A percentile compares a stretch with the other conserved stretches of the same genome.
phyloP scores from a whole-genome alignment of 2,113 vertebrate genomes.

The Daubentonia madagascariensis region DNA sequence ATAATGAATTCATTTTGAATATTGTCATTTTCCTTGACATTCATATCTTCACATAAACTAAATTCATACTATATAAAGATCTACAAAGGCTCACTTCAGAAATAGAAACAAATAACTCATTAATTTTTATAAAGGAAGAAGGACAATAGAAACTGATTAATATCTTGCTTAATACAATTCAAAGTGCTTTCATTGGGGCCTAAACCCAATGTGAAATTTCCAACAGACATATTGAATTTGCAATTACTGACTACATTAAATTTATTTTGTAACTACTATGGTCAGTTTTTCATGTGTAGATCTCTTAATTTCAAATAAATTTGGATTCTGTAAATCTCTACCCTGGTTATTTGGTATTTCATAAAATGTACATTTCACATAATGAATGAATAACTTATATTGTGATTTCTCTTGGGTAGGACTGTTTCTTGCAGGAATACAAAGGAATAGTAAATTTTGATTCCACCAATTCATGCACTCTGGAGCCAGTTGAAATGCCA shows the following conservation, averaged over 20 bases:
- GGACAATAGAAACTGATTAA: neutral
- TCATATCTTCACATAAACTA: neutral
- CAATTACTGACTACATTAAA: neutral
- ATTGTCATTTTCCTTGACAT: neutral
- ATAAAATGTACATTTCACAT: neutral
- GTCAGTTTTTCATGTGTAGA: neutral
- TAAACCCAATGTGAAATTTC: neutral
- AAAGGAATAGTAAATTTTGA: neutral
- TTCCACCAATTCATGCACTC: neutral
- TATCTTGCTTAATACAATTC: neutral
- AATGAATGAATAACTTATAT: neutral
- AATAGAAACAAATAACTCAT: neutral
- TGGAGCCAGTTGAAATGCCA: neutral
- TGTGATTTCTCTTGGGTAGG: neutral
- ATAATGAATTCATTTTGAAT: neutral
- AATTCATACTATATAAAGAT: neutral
- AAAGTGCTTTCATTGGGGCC: neutral
- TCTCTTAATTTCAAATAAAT: neutral
- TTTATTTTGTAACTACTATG: neutral
- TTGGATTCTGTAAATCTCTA: neutral
- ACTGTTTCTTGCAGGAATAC: neutral
- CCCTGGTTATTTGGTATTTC: neutral
- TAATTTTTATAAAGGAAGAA: neutral
- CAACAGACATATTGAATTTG: neutral
- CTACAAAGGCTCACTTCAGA: neutral